These are phyloP conservation scores for Aselliscus stoliczkanus DNA, from an alignment of 2,797 vertebrate species.

Conservation along the genomic window DNA sequence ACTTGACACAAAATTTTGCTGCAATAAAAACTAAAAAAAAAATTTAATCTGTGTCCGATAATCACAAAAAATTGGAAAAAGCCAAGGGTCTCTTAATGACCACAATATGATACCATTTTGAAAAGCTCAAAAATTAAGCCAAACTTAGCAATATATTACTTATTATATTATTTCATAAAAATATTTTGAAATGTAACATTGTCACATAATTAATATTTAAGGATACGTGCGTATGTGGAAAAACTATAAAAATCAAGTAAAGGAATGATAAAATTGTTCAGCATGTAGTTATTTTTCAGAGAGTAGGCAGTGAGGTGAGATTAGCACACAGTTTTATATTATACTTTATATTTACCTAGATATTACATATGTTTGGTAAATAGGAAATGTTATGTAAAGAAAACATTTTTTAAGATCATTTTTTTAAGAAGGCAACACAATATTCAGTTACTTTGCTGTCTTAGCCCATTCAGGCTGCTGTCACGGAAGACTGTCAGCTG, in stretches of 20 bases:
- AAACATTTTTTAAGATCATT: neutral
- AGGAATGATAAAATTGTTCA: too few species aligned
- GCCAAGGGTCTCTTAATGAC: neutral
- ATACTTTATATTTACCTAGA: neutral
- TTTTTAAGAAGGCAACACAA: neutral
- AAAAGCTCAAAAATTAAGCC: neutral
- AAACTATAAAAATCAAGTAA: neutral
- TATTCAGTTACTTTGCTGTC: too few species aligned
- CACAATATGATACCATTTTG: neutral
- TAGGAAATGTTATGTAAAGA: neutral
- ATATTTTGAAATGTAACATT: neutral
- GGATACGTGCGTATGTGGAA: neutral
- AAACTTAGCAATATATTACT: neutral
- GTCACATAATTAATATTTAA: neutral
- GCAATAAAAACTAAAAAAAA: neutral
- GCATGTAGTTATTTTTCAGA: neutral
- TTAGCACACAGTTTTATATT: neutral
- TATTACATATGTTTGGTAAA: rapidly evolving
- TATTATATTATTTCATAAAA: neutral
- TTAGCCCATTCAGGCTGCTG: too few species aligned
- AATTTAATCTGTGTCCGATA: neutral
- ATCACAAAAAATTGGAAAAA: neutral
- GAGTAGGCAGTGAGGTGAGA: neutral
- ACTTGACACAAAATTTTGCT: neutral
- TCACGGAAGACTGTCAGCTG: rapidly evolving